Base-by-base conservation (phyloP, 2,888 invertebrate species). In the Thyatira batis region DNA sequence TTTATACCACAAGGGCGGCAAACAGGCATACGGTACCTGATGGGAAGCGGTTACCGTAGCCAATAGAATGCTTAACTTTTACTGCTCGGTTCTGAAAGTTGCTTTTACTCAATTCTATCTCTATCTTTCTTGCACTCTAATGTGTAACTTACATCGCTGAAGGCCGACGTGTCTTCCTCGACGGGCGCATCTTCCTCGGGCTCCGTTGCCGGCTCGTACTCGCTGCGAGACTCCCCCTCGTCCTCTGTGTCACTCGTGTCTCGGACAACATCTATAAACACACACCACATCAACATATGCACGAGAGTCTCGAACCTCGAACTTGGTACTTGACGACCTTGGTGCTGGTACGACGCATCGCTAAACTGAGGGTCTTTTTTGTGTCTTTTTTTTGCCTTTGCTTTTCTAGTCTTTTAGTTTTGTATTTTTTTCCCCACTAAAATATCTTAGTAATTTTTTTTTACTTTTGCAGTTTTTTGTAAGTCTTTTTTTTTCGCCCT, bases 151-250 rank as follows among this genome's bases (percentile, higher is more conserved):
- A 91, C 91, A 44, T 94, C 94, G 65, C 93, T 92, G 50, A 89
- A 92, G 55, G 89, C 93, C 1, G 94, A 93, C 2, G 93, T 89
- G 61, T 87, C 87, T 11, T 74, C 82, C 27, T 76, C 71, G 28
- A 85, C 57, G 9, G 80, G 82, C 3, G 76, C 84, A 45, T 86
- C 87, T 54, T 85, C 85, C 45, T 92, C 94, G 4, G 88, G 78
- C 54, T 85, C 86, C 43, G 92, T 93, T 28, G 85, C 92, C 4
- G 94, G 93, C 71, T 93, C 93, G 76, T 86, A 93, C 77, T 92
- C 92, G 45, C 85, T 60, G 21, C 20, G 75, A 73, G 48, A n/a
- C 75, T 82, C 63, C 56, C 63, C 65, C 33, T 63, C 46, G 55
- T 75, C 74, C 56, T 89, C 90, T 55, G 92, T 88, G 81, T 93